Base-by-base conservation (phyloP, 2,797 vertebrate species). In the Cyclopterus lumpus region DNA sequence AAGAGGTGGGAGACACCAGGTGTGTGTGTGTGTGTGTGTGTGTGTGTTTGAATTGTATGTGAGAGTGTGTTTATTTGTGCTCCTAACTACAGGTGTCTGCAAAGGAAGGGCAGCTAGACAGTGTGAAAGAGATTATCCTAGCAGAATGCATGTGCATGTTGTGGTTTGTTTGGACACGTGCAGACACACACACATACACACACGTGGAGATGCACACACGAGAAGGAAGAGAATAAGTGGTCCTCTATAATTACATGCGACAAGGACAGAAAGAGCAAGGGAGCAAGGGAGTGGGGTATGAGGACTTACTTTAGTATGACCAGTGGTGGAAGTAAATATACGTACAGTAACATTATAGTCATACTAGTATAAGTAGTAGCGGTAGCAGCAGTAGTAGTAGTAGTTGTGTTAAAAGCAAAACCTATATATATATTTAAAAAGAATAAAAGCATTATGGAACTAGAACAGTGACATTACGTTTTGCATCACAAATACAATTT, bases 1-100 rank as follows among this genome's bases (percentile, higher is more conserved):
- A 78, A 79, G 69, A 76, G 67, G 85, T 85, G 85, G 63, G 71
- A 81, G 82, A 86, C 66, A 81, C 71, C 81, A 77, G 74, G 72
- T 75, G 63, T 74, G 64, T 59, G 40, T 73, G 61, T 24, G 42
- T 30, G 40, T 32, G 18, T 3, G 24, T 24, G 65, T 38, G 6
- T 38, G 34, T 38, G 32, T 22, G n/a, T n/a, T n/a, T n/a, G n/a
- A n/a, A 30, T 34, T 36, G 34, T 36, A 1, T 32, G 20, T 18
- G 70, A 65, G 58, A 73, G 76, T 63, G 51, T 44, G 42, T 53
- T 11, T 8, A 22, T 20, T 57, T 36, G 32, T 79, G 66, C 48
- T 15, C 53, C 26, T 67, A 73, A 83, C 79, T 66, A 84, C 80
- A 79, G 71, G 81, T 88, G 77, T 86, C 40, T 59, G 42, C 22